A percentile compares a stretch with the other conserved stretches of the same genome.
phyloP scores from a whole-genome alignment of 2,888 invertebrate genomes.

The Dilophus febrilis region DNA sequence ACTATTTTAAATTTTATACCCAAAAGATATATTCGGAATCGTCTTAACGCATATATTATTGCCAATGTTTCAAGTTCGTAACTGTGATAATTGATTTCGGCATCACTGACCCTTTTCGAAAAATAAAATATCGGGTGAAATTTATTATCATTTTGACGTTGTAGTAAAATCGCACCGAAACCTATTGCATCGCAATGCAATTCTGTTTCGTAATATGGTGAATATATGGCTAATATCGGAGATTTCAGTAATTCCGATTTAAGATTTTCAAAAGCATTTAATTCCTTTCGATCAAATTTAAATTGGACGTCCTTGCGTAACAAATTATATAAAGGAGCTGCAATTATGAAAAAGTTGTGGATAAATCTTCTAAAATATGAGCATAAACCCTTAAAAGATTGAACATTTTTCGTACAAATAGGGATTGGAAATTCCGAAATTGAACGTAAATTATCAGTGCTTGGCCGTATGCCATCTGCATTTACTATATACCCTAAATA shows the following conservation, averaged over 20 bases:
- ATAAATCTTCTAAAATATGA: slow-evolving; percentile 2
- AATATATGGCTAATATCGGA: slow-evolving; percentile 12
- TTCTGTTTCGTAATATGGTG: slow-evolving; percentile 14
- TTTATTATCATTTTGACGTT: slow-evolving; percentile 10
- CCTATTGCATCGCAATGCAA: slow-evolving; percentile 19
- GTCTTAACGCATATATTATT: slow-evolving; percentile 13
- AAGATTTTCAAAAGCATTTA: slow-evolving; percentile 12
- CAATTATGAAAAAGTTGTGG: slow-evolving; percentile 5
- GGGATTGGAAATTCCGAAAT: neutral
- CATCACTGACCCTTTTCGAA: slow-evolving; percentile 14
- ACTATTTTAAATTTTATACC: slow-evolving; percentile 15
- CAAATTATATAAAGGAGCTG: slow-evolving; percentile 13
- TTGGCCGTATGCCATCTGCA: slow-evolving; percentile 8
- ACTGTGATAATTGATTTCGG: slow-evolving; percentile 15
- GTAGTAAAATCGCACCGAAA: too few species aligned
- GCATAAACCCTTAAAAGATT: neutral
- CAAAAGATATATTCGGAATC: slow-evolving; percentile 13
- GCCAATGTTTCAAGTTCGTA: slow-evolving; percentile 10
- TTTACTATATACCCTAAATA: slow-evolving; percentile 11
- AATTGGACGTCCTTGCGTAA: slow-evolving; percentile 13
- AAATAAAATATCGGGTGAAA: slow-evolving; percentile 17
- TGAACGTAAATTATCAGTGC: slow-evolving; percentile 4
- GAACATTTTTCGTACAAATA: neutral
- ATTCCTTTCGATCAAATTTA: slow-evolving; percentile 11
- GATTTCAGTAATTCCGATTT: slow-evolving; percentile 10